Percentiles rank a stretch among this genome's conserved stretches.
Evolutionary conservation across 2,888 invertebrate species (phyloP).

Genomic region (Drymonia ruficornis): DNA sequence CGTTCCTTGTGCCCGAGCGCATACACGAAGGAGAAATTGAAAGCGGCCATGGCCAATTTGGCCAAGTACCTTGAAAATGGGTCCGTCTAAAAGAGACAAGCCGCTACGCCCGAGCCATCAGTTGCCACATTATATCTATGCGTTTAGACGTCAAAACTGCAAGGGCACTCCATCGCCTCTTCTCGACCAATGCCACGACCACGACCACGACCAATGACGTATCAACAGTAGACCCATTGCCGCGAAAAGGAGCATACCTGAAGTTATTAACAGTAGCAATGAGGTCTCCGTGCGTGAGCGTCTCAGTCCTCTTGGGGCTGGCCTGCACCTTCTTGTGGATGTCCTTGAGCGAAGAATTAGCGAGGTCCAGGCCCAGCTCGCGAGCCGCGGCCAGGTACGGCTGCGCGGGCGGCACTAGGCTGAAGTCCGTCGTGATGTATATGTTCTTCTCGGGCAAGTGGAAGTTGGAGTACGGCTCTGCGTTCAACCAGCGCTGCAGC

Average conservation of each 20-base stretch:
- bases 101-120: too few species aligned
- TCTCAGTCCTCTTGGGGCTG: constrained; percentile 30
- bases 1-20: too few species aligned
- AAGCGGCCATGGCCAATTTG: too few species aligned
- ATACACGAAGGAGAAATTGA: too few species aligned
- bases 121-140: too few species aligned
- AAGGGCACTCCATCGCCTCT: too few species aligned
- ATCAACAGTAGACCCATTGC: too few species aligned
- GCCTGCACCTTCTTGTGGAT: constrained; percentile 57
- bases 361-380: constrained; percentile 57
- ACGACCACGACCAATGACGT: too few species aligned
- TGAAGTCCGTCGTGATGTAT: constrained; percentile 90
- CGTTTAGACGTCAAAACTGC: too few species aligned
- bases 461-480: constrained; percentile 84
- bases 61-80: too few species aligned
- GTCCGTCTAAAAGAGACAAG: too few species aligned
- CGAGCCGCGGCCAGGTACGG: constrained; percentile 58
- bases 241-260: constrained; percentile 54
- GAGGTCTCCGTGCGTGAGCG: constrained; percentile 59
- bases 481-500: constrained; percentile 86
- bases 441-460: constrained; percentile 89
- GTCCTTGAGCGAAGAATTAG: constrained; percentile 58
- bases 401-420: constrained; percentile 75
- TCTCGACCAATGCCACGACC: too few species aligned
- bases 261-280: constrained; percentile 74